Base-by-base conservation (phyloP, 2,888 invertebrate genomes). In the Xanthorhoe designata region DNA sequence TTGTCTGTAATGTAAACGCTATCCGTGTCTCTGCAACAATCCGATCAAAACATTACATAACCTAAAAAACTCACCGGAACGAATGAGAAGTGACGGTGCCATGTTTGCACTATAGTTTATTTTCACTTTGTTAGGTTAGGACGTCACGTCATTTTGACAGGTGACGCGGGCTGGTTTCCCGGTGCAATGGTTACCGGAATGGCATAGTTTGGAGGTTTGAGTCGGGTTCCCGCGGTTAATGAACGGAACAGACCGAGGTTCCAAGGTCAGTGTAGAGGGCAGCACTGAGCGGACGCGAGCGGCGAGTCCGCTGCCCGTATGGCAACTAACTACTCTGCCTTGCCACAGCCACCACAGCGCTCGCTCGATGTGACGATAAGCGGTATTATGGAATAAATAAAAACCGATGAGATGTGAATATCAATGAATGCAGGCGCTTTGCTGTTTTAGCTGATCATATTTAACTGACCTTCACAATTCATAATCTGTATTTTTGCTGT, bases 121-220 rank as follows among this genome's bases (percentile, higher is more conserved):
- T 73, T 78, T 77, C 85, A 86, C 87, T 80, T 73, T 79, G 75
- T 78, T 80, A 88, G 88, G 89, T 88, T 92, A 89, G 80, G 83
- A 85, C 79, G 84, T 88, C 89, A 91, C 87, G 85, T 88, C 88
- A 87, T 92, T 85, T 88, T 92, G 90, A 92, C 91, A 92, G 90
- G 78, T 90, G 89, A 87, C 83, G 80, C 77, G 76, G 76, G 76
- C 71, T 74, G 77, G 82, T 74, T 79, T 85, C 84, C 85, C 81
- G 81, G 76, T 80, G 81, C 71, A 19, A 13, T 58, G 77, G 71
- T 81, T 81, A 78, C 80, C 80, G 82, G 66, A 84, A 84, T 84
- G 80, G 81, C 90, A 90, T 90, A 85, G 85, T 88, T 88, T 85
- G 82, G 84, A 77, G 73, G 81, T 82, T 84, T 81, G 89, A 85